phyloP scores from a whole-genome alignment of 2,113 vertebrate species.

The Plecotus auritus region DNA sequence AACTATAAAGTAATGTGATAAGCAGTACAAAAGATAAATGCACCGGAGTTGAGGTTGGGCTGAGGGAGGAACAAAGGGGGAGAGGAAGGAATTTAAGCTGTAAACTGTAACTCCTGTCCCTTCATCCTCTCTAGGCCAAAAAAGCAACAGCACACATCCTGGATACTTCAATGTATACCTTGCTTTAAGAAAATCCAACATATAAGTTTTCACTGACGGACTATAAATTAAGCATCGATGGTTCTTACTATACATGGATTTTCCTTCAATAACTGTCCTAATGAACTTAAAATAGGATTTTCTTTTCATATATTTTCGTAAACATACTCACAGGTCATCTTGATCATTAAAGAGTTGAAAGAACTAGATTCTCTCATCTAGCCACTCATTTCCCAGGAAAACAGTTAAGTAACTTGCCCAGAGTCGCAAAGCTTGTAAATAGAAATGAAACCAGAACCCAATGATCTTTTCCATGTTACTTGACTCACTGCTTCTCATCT shows the following conservation, averaged over 20 bases:
- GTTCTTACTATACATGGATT: background rate
- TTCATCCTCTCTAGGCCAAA: background rate
- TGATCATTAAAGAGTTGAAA: background rate
- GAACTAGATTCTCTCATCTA: background rate
- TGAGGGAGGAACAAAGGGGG: background rate
- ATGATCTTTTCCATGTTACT: background rate
- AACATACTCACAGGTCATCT: background rate
- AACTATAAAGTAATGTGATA: background rate
- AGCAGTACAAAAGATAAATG: background rate
- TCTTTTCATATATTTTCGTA: conserved; percentile 17
- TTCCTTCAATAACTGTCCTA: conserved; percentile 15
- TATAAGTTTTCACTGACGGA: background rate
- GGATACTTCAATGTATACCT: background rate
- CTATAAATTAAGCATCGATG: background rate
- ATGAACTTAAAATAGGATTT: conserved; percentile 9
- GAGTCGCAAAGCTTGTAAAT: background rate
- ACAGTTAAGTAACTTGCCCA: background rate
- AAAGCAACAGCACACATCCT: background rate
- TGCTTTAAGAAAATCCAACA: conserved; percentile 19
- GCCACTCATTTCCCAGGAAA: background rate
- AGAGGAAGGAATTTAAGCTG: background rate
- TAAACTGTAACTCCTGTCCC: background rate
- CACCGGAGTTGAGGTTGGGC: background rate
- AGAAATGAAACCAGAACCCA: background rate
- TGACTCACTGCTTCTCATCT: background rate